phyloP scores from a whole-genome alignment of 2,113 vertebrate genomes.

The Chaetodon trifascialis region DNA sequence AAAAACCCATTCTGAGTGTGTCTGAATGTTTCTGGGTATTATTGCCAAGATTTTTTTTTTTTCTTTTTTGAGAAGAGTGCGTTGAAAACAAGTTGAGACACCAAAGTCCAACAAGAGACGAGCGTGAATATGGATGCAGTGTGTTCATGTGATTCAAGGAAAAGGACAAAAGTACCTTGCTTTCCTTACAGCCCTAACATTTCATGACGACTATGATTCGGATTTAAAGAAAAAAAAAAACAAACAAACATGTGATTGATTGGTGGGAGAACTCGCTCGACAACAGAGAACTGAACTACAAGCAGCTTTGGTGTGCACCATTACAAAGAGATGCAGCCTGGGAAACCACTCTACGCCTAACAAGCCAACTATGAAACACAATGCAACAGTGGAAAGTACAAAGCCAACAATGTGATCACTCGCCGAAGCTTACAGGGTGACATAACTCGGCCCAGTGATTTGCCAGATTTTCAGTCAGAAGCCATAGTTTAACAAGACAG shows the following conservation, averaged over 20 bases:
- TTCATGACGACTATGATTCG: conserved; percentile 57
- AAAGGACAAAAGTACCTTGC: conserved; percentile 60
- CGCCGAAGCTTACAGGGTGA: conserved; percentile 41
- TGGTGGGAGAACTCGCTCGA: conserved; percentile 32
- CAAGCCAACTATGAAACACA: conserved; percentile 52
- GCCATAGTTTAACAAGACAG: conserved; percentile 21
- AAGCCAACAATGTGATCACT: conserved; percentile 49
- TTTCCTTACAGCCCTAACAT: conserved; percentile 76
- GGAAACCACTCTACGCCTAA: conserved; percentile 40
- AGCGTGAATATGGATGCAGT: not conserved
- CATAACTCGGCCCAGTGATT: conserved; percentile 39
- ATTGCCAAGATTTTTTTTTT: conserved; percentile 79
- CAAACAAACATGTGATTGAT: not conserved
- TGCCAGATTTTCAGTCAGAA: conserved; percentile 33
- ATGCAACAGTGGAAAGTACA: conserved; percentile 52
- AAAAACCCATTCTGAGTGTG: conserved; percentile 45
- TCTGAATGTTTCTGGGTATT: conserved; percentile 72
- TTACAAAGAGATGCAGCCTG: conserved; percentile 70
- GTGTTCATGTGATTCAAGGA: conserved; percentile 58
- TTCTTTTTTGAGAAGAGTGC: conserved; percentile 33
- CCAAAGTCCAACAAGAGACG: conserved; percentile 24
- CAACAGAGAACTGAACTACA: conserved; percentile 58
- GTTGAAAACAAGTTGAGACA: conserved; percentile 30
- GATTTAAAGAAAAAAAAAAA: not conserved
- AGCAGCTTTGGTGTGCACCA: conserved; percentile 79